Conservation (phyloP, 2,888 invertebrate species). For the Strigamia crassipes region DNA sequence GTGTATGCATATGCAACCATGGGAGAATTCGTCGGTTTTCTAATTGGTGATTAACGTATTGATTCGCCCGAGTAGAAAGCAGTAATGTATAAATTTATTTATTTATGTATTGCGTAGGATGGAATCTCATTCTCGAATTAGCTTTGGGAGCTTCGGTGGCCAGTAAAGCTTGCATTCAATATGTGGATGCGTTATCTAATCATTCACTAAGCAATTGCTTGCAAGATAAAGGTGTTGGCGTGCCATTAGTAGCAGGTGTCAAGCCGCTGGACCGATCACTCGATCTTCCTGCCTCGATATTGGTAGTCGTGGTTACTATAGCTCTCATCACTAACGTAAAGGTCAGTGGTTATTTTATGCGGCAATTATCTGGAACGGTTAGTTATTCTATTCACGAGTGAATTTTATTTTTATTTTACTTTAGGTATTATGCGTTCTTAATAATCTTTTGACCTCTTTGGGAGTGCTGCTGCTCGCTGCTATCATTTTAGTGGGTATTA, state of each 20-base stretch:
- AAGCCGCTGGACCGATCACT: slow-evolving; percentile 43
- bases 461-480: slow-evolving; percentile 51
- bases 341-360: neutral
- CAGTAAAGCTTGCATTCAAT: slow-evolving; percentile 51
- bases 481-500: slow-evolving; percentile 51
- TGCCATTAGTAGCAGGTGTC: slow-evolving; percentile 28
- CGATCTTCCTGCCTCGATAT: slow-evolving; percentile 44
- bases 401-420: slow-evolving; percentile 25
- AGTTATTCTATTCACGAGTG: neutral
- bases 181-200: slow-evolving; percentile 50
- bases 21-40: slow-evolving; percentile 51
- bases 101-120: slow-evolving; percentile 48
- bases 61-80: neutral
- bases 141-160: slow-evolving; percentile 50
- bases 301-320: slow-evolving; percentile 21
- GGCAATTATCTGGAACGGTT: neutral
- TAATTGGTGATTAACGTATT: slow-evolving; percentile 36
- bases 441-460: slow-evolving; percentile 51
- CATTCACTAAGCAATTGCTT: slow-evolving; percentile 14
- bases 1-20: slow-evolving; percentile 51
- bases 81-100: neutral
- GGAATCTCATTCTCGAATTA: slow-evolving; percentile 52
- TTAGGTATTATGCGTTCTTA: slow-evolving; percentile 51
- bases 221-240: slow-evolving; percentile 43
- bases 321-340: slow-evolving; percentile 41